phyloP scores from a whole-genome alignment of 1,140 invertebrate species.

The Sitobion miscanthi region DNA sequence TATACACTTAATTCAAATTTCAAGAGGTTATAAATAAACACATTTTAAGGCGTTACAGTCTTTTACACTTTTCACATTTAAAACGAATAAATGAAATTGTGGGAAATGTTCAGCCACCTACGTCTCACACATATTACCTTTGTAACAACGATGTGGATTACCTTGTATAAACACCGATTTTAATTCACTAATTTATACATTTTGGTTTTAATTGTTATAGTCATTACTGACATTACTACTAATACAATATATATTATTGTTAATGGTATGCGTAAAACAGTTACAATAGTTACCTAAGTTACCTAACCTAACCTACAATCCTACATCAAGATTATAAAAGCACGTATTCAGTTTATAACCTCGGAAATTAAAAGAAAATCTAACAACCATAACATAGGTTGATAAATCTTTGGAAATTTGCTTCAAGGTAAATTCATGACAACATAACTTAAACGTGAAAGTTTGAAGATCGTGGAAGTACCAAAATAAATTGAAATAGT shows the following conservation, averaged over 20 bases:
- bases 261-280: not conserved
- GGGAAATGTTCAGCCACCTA: not conserved
- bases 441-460: not conserved
- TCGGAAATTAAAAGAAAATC: slow-evolving; percentile 22
- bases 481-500: not conserved
- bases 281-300: too few species aligned
- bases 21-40: not conserved
- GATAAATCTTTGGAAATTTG: not conserved
- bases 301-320: not conserved
- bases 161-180: not conserved
- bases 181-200: not conserved
- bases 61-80: not conserved
- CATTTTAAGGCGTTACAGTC: not conserved
- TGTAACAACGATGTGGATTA: not conserved
- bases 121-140: not conserved
- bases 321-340: not conserved
- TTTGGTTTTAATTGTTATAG: not conserved
- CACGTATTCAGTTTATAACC: not conserved
- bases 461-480: not conserved
- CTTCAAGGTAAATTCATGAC: not conserved
- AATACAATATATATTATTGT: not conserved
- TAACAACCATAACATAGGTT: not conserved
- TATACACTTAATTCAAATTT: too few species aligned
- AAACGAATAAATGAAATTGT: not conserved
- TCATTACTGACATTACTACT: not conserved